These are phyloP conservation scores for Phrynosoma platyrhinos DNA, from an alignment of 2,113 vertebrate genomes.

Conservation along the genomic window DNA sequence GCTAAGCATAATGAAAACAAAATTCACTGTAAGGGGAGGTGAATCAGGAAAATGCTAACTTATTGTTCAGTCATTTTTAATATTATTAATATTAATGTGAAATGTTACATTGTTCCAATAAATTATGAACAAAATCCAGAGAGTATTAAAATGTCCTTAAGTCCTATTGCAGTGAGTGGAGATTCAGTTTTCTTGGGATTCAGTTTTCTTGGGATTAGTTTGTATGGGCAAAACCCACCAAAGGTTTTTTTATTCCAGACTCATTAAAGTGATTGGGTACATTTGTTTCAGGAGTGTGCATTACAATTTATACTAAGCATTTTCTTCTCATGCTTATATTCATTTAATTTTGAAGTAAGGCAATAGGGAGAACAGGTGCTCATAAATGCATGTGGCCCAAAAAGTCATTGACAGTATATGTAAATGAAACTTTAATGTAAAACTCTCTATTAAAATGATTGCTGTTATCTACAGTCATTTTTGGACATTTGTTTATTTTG, in stretches of 20 bases:
- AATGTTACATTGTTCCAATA: neutral
- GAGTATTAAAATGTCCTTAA: neutral
- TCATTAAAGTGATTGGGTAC: neutral
- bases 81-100: neutral
- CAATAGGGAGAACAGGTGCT: neutral
- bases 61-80: conserved; percentile 27
- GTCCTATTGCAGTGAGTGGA: neutral
- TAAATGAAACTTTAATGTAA: neutral
- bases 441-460: neutral
- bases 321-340: conserved; percentile 1
- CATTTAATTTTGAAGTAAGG: neutral
- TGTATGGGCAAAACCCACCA: neutral
- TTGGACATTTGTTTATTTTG: neutral
- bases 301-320: neutral
- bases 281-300: neutral
- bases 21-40: conserved; percentile 29
- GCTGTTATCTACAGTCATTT: neutral
- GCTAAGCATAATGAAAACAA: conserved; percentile 35
- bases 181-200: neutral
- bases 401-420: conserved; percentile 10
- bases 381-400: neutral
- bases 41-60: conserved; percentile 13
- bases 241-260: neutral
- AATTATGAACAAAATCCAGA: neutral
- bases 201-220: neutral